Percentiles rank a stretch among this genome's conserved stretches.
phyloP scores from a whole-genome alignment of 1,140 invertebrate species.

The Ganaspis sp. region DNA sequence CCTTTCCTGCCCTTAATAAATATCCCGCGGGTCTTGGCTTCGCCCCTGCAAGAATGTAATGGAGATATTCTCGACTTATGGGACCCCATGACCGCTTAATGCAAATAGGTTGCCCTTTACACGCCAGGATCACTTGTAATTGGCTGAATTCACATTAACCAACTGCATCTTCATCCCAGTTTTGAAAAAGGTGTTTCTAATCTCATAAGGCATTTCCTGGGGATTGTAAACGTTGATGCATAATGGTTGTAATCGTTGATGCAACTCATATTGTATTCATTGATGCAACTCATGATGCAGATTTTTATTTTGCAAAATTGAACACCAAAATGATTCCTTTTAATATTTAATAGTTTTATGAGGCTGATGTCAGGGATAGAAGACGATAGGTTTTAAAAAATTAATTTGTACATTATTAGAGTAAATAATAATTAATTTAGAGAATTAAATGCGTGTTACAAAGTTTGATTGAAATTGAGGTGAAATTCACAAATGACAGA shows the following conservation, averaged over 20 bases:
- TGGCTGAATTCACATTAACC: slow-evolving; percentile 46
- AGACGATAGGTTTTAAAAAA: no score
- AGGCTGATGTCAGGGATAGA: no score
- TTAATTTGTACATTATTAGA: no score
- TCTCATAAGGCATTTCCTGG: no score
- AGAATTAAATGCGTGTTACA: background rate
- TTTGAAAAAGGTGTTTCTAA: background rate
- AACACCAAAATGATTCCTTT: no score
- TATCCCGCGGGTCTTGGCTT: slow-evolving; percentile 67
- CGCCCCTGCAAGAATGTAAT: slow-evolving; percentile 65
- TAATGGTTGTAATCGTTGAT: no score
- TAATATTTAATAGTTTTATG: no score
- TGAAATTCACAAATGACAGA: slow-evolving; percentile 3
- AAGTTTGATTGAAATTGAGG: background rate
- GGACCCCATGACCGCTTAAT: slow-evolving; percentile 62
- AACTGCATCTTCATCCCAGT: background rate
- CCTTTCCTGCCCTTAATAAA: slow-evolving; percentile 66
- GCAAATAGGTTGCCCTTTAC: slow-evolving; percentile 71
- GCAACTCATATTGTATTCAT: no score
- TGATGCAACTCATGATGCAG: no score
- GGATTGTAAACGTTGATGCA: no score
- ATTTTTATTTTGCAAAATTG: no score
- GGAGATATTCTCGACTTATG: slow-evolving; percentile 65
- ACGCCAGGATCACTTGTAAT: slow-evolving; percentile 65
- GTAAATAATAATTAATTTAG: no score